phyloP scores from a whole-genome alignment of 1,140 invertebrate species.

The Drosophila tani region DNA sequence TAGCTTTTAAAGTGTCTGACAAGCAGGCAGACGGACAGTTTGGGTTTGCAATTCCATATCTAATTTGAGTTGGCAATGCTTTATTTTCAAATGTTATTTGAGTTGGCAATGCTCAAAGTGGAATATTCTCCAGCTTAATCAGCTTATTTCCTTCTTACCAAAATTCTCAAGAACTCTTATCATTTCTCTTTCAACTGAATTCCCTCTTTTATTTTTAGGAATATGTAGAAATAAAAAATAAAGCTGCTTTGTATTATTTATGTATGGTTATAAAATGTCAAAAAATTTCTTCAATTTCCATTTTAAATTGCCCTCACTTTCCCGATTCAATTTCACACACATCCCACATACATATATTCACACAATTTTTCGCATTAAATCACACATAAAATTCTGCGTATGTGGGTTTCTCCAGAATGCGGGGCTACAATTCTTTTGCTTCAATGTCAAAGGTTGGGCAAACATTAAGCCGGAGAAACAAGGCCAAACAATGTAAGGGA shows the following conservation, averaged over 20 bases:
- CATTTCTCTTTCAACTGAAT: background rate
- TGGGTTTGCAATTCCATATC: background rate
- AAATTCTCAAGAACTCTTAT: background rate
- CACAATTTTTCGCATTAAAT: slow-evolving; percentile 29
- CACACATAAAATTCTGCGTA: slow-evolving; percentile 15
- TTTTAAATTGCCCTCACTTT: slow-evolving; percentile 15
- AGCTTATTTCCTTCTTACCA: background rate
- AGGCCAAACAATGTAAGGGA: slow-evolving; percentile 17
- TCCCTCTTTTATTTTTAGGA: background rate
- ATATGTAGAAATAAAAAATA: background rate
- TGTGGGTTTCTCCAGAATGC: background rate
- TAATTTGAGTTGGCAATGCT: background rate
- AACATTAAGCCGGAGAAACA: slow-evolving; percentile 46
- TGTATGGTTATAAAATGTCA: slow-evolving; percentile 23
- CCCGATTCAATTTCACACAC: slow-evolving; percentile 16
- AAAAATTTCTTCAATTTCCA: slow-evolving; percentile 25
- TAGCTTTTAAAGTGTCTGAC: background rate
- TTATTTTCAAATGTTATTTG: background rate
- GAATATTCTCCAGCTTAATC: background rate
- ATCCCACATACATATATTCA: background rate
- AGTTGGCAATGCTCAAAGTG: too few relatives aligned
- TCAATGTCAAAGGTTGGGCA: slow-evolving; percentile 35
- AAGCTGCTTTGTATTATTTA: background rate
- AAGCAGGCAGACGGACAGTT: background rate
- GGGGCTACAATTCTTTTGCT: slow-evolving; percentile 20